Base-by-base conservation (phyloP, 2,797 vertebrate species). In the Synaphobranchus kaupii region DNA sequence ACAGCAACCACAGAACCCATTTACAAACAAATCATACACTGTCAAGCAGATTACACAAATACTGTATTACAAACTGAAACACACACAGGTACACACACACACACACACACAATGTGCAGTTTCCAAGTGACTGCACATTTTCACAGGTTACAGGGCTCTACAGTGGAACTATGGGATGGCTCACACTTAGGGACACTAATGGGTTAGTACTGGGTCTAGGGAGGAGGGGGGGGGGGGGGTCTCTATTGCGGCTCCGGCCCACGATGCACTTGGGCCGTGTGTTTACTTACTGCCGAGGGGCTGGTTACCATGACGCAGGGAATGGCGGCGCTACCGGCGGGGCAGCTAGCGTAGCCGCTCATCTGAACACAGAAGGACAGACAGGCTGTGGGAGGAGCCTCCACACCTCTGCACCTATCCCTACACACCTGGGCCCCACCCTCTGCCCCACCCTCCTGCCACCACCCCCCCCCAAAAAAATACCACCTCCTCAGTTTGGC, bases 351-450 rank as follows among this genome's bases (percentile, higher is more conserved):
- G 92, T 93, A 93, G 93, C 91, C 93, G 92, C 93, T 92, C 89
- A 95, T 96, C 96, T 97, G 94, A 95, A 95, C 92, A 95, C 94
- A 96, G 95, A 88, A 96, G 94, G 93, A 96, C 93, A 96, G 92
- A 94, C 90, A 95, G 91, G 93, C 95, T 94, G 91, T 95, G 91
- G 92, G 90, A 93, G 89, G 84, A 83, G 88, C 88, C 92, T 87
- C 80, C 87, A 89, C 86, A 83, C 86, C 56, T 81, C 84, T 88
- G 86, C 83, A 86, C 31, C 71, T 3, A 9, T 34, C 71, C 13
- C 31, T 28, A 8, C 28, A 54, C 60, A 47, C 71, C 54, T n/a
- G 9, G 22, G 73, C 3, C 28, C 25, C 15, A 15, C 47, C 22
- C 50, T 34, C 44, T 84, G 54, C 15, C 34, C 71, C 20, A 28